phyloP scores from a whole-genome alignment of 2,797 vertebrate genomes.

The Danio choprae region DNA sequence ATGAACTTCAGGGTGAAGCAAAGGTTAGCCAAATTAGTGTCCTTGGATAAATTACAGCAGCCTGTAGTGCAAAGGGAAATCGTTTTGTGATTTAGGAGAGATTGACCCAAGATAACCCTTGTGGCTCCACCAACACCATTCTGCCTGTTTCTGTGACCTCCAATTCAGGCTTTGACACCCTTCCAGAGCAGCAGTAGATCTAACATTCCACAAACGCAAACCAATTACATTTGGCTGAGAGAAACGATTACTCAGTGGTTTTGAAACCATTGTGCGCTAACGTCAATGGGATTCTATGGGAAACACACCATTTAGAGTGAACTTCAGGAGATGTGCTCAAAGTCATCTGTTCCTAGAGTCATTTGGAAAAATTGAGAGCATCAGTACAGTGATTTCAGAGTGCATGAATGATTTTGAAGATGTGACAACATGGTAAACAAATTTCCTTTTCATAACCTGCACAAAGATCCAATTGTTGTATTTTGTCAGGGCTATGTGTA shows the following conservation, averaged over 20 bases:
- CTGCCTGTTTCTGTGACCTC: constrained; percentile 51
- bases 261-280: neutral
- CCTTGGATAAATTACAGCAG: neutral
- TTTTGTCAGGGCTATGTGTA: constrained; percentile 33
- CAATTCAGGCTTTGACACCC: constrained; percentile 59
- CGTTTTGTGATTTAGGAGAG: constrained; percentile 42
- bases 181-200: constrained; percentile 52
- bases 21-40: constrained; percentile 39
- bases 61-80: neutral
- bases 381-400: neutral
- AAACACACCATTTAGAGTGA: neutral
- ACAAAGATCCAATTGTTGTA: constrained; percentile 36
- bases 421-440: constrained; percentile 22
- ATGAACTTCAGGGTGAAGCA: constrained; percentile 6
- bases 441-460: neutral
- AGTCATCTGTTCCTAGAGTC: neutral
- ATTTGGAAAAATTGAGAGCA: neutral
- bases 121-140: constrained; percentile 57
- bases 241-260: neutral
- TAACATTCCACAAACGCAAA: constrained; percentile 68
- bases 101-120: constrained; percentile 62
- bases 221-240: neutral
- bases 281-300: neutral
- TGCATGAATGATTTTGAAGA: neutral
- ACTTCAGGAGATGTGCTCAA: neutral